phyloP scores from a whole-genome alignment of 2,113 vertebrate genomes.

The Neolamprologus variostigma region DNA sequence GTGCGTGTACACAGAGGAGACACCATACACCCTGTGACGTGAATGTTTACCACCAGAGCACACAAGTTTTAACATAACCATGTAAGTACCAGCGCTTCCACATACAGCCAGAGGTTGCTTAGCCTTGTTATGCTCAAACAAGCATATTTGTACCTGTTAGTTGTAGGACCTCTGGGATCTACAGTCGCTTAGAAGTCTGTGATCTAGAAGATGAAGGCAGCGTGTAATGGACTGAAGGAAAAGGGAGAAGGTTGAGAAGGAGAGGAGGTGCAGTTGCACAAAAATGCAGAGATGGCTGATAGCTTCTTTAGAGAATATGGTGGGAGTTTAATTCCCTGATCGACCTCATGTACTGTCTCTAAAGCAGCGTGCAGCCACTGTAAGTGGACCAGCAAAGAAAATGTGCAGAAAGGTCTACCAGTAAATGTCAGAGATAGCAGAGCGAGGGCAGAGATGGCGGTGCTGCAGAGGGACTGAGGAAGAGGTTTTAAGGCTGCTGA shows the following conservation, averaged over 20 bases:
- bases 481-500: conserved; percentile 4
- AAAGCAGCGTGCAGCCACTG: not conserved
- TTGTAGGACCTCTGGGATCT: conserved; percentile 16
- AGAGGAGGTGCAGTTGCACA: not conserved
- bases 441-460: not conserved
- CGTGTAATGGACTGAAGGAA: not conserved
- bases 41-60: conserved; percentile 7
- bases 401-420: conserved; percentile 30
- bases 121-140: conserved; percentile 7
- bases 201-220: conserved; percentile 29
- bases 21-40: not conserved
- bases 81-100: conserved; percentile 2
- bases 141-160: conserved; percentile 38
- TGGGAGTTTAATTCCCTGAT: conserved; percentile 31
- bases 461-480: not conserved
- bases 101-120: not conserved
- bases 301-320: conserved; percentile 30
- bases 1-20: not conserved
- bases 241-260: not conserved
- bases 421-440: conserved; percentile 35
- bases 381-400: conserved; percentile 11
- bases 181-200: not conserved
- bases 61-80: conserved; percentile 4
- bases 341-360: conserved; percentile 3
- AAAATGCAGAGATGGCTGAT: conserved; percentile 37